A percentile compares a stretch with the other conserved stretches of the same genome.
These are phyloP conservation scores for Agrypnia vestita DNA, from an alignment of 1,140 invertebrate genomes.

Conservation along the genomic window DNA sequence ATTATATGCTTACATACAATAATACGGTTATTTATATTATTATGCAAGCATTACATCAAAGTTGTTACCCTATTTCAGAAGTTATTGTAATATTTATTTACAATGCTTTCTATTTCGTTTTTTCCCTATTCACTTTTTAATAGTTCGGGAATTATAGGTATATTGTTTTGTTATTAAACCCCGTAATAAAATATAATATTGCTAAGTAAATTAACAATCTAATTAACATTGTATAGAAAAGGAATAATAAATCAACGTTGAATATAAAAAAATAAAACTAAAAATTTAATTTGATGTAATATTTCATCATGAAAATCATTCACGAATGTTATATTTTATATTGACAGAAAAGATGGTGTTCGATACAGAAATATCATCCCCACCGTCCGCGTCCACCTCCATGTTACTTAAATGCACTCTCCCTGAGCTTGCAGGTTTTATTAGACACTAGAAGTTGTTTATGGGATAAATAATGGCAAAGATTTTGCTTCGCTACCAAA, in stretches of 20 bases:
- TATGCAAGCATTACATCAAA: too few species aligned
- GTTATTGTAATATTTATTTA: too few species aligned
- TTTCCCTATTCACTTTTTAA: too few species aligned
- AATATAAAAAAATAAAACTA: too few species aligned
- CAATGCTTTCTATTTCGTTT: too few species aligned
- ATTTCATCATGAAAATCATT: not conserved
- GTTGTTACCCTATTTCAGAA: too few species aligned
- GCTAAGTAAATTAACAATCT: too few species aligned
- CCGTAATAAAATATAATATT: too few species aligned
- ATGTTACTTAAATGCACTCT: conserved; percentile 51
- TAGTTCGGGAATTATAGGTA: too few species aligned
- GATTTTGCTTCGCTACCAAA: conserved; percentile 27
- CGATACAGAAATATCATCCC: conserved; percentile 3
- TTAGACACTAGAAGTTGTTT: conserved; percentile 57
- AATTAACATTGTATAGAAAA: not conserved
- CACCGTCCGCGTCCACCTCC: conserved; percentile 1
- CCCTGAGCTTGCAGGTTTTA: conserved; percentile 46
- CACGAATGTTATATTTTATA: not conserved
- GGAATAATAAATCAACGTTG: not conserved
- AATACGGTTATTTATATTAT: too few species aligned
- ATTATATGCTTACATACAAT: too few species aligned
- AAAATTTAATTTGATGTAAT: not conserved
- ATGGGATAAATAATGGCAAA: conserved; percentile 54
- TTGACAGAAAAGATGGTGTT: conserved; percentile 13
- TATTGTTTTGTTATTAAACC: too few species aligned